These are phyloP conservation scores for Rutpela maculata DNA, from an alignment of 2,888 invertebrate species.

Conservation along the genomic window DNA sequence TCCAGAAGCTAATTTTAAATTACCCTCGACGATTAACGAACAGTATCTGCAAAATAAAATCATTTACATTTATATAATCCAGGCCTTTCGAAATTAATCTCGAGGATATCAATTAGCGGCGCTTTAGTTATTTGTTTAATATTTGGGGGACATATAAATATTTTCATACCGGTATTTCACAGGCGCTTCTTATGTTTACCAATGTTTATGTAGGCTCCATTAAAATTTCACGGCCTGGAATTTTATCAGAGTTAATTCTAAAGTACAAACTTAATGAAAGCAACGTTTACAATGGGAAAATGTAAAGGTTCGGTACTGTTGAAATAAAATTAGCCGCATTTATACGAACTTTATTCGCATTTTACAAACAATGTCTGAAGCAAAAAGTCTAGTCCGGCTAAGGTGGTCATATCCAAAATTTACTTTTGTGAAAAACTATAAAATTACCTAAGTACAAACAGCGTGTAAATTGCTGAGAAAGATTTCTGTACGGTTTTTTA, in stretches of 20 bases:
- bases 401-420: too few relatives aligned
- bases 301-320: background rate
- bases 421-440: too few relatives aligned
- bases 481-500: too few relatives aligned
- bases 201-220: slow-evolving; percentile 32
- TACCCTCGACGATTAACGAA: background rate
- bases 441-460: too few relatives aligned
- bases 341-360: too few relatives aligned
- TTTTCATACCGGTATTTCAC: slow-evolving; percentile 36
- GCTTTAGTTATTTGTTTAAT: slow-evolving; percentile 35
- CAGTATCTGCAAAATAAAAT: background rate
- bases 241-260: slow-evolving; percentile 38
- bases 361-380: too few relatives aligned
- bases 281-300: slow-evolving; percentile 6
- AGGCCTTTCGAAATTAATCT: slow-evolving; percentile 21
- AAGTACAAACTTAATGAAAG: slow-evolving; percentile 20
- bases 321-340: too few relatives aligned
- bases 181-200: slow-evolving; percentile 40
- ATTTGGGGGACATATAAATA: slow-evolving; percentile 32
- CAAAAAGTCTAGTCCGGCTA: too few relatives aligned
- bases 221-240: slow-evolving; percentile 30
- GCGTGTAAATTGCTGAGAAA: too few relatives aligned
- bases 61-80: slow-evolving; percentile 5
- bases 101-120: slow-evolving; percentile 28
- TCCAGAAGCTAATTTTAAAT: background rate